These are phyloP conservation scores for Lepus timidus DNA, from an alignment of 2,113 vertebrate species.

Conservation along the genomic window DNA sequence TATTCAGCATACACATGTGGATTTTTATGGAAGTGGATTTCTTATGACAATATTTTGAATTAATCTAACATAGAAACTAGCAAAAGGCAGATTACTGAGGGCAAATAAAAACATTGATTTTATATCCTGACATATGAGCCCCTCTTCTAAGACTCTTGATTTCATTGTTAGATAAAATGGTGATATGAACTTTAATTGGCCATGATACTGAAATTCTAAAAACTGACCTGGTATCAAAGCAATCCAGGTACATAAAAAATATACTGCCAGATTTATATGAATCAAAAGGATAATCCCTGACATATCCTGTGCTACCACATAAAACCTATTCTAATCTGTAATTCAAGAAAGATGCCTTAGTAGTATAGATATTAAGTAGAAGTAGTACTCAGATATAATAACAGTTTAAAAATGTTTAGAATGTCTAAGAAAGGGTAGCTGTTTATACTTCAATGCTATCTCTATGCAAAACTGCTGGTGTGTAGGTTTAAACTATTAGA, in stretches of 20 bases:
- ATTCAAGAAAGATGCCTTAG: not conserved
- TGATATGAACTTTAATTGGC: conserved; percentile 13
- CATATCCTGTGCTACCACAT: not conserved
- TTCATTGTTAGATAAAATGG: conserved; percentile 11
- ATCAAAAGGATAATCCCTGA: not conserved
- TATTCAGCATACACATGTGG: not conserved
- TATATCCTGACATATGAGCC: not conserved
- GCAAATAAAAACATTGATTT: not conserved
- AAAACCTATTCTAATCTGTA: not conserved
- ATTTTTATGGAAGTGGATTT: not conserved
- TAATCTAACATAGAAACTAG: not conserved
- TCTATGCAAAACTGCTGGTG: not conserved
- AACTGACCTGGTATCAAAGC: not conserved
- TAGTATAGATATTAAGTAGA: not conserved
- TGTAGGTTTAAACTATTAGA: not conserved
- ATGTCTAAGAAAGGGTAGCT: not conserved
- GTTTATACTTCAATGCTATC: not conserved
- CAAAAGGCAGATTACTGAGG: not conserved
- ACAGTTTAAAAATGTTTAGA: not conserved
- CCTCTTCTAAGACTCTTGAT: not conserved
- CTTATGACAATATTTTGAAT: not conserved
- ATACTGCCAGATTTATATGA: not conserved
- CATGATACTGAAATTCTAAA: conserved; percentile 55
- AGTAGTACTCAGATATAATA: not conserved
- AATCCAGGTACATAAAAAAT: not conserved